Conservation (phyloP, 1,140 invertebrate genomes). For the Lepidostoma basale region DNA sequence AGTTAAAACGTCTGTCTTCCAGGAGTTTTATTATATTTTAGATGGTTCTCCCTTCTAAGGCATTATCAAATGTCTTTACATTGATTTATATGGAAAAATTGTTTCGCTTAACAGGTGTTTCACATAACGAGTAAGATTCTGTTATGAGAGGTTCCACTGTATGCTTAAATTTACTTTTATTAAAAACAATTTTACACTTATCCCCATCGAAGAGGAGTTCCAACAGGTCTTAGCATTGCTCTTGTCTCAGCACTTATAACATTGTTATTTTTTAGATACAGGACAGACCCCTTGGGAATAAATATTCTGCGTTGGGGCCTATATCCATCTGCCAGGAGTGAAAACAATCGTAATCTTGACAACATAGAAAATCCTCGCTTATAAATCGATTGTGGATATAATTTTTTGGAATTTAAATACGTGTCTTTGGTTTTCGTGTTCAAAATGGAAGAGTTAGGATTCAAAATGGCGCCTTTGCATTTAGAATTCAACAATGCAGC, state of each 20-base stretch:
- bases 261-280: slow-evolving; percentile 14
- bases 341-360: slow-evolving; percentile 18
- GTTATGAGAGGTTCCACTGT: too few relatives aligned
- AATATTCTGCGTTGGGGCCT: not conserved
- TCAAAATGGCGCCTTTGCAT: not conserved
- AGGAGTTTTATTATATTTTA: too few relatives aligned
- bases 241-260: slow-evolving; percentile 29
- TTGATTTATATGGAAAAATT: too few relatives aligned
- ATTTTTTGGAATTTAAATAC: not conserved
- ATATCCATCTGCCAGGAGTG: slow-evolving; percentile 1
- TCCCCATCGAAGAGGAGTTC: slow-evolving; percentile 25
- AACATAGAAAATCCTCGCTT: slow-evolving; percentile 33
- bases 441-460: too few relatives aligned
- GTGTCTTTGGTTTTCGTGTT: too few relatives aligned
- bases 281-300: not conserved
- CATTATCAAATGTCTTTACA: too few relatives aligned
- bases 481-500: not conserved
- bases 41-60: too few relatives aligned
- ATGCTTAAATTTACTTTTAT: too few relatives aligned
- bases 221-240: slow-evolving; percentile 25
- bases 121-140: too few relatives aligned
- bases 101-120: too few relatives aligned
- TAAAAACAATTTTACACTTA: not conserved
- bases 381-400: not conserved
- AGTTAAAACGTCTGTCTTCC: too few relatives aligned